phyloP scores from a whole-genome alignment of 2,797 vertebrate genomes.

The Euphonia xanthogaster region DNA sequence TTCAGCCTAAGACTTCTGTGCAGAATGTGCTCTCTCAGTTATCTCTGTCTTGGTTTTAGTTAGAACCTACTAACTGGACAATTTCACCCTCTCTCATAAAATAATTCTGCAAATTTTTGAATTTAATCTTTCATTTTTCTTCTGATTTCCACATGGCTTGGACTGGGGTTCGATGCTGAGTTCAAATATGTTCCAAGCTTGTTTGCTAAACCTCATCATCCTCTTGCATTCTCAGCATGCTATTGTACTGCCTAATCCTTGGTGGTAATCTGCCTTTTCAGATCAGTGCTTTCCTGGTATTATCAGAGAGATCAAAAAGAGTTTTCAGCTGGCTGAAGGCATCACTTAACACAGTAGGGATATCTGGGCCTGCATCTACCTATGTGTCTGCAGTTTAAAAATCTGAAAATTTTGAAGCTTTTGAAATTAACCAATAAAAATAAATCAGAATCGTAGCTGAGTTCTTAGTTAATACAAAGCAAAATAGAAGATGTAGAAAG shows the following conservation, averaged over 20 bases:
- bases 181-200: conserved; percentile 38
- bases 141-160: not conserved
- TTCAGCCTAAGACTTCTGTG: not conserved
- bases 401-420: not conserved
- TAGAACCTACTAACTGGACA: not conserved
- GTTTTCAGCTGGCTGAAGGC: conserved; percentile 58
- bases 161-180: not conserved
- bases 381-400: conserved; percentile 26
- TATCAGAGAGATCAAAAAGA: conserved; percentile 63
- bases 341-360: conserved; percentile 15
- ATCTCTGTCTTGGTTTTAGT: not conserved
- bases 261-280: conserved; percentile 66
- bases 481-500: not conserved
- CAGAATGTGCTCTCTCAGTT: not conserved
- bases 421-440: not conserved
- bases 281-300: conserved; percentile 67
- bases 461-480: not conserved
- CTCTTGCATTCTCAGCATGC: conserved; percentile 56
- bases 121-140: not conserved
- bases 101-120: not conserved
- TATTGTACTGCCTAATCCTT: conserved; percentile 64
- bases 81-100: not conserved
- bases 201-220: conserved; percentile 52
- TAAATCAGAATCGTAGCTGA: not conserved
- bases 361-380: conserved; percentile 35